Conservation (phyloP, 2,113 vertebrate species). For the Catagonus wagneri region DNA sequence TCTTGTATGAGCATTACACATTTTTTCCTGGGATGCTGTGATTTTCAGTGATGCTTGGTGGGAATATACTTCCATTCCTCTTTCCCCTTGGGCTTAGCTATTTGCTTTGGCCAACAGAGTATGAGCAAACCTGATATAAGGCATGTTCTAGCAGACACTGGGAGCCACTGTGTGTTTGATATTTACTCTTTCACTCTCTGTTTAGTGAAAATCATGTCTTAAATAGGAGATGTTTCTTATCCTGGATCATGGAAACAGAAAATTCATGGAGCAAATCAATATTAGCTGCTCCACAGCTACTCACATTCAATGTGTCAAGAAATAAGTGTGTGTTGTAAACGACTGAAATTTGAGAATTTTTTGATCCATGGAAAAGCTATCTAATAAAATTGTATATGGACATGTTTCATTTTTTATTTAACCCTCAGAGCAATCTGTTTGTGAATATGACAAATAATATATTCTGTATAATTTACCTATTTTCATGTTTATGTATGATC, state of each 20-base stretch:
- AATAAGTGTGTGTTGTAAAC: background rate
- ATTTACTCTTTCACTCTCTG: background rate
- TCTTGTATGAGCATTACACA: too few relatives aligned
- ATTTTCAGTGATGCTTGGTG: background rate
- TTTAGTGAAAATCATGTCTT: background rate
- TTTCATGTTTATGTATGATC: background rate
- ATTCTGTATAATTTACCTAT: background rate
- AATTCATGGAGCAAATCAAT: background rate
- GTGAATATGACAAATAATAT: background rate
- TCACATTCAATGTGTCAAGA: background rate
- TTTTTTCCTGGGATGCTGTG: background rate
- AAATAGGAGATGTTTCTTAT: background rate
- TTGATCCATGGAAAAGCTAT: background rate
- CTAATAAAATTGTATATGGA: background rate
- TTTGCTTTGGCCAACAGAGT: background rate
- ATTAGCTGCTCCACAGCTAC: background rate
- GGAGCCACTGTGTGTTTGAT: background rate
- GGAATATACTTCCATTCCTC: too few relatives aligned
- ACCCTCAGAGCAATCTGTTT: background rate
- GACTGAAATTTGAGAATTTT: background rate
- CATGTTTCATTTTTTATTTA: constrained; percentile 14
- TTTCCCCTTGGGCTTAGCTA: background rate
- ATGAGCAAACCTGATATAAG: background rate
- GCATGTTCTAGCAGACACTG: background rate
- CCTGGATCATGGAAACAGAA: background rate